A percentile compares a stretch with the other conserved stretches of the same genome.
Evolutionary conservation across 2,113 vertebrate genomes (phyloP).

Genomic region (Cepphus grylle): DNA sequence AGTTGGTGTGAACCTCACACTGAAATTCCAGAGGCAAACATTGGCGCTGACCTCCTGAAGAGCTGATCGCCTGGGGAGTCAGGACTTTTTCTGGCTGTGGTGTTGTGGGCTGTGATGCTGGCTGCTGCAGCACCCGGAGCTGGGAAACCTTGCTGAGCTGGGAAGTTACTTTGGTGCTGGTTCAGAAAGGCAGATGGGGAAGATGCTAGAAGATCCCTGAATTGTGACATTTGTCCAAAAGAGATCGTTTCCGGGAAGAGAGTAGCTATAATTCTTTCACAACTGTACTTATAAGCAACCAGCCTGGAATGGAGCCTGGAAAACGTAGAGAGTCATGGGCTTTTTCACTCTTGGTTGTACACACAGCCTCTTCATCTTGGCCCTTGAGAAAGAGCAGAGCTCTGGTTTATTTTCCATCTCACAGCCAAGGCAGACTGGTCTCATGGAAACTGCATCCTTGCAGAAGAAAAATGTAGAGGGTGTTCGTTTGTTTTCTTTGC

Average conservation of each 20-base stretch:
- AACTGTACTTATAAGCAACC: background rate
- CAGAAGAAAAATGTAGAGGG: background rate
- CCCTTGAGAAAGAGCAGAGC: background rate
- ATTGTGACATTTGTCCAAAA: background rate
- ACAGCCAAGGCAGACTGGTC: background rate
- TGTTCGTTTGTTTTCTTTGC: constrained; percentile 9
- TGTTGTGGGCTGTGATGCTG: background rate
- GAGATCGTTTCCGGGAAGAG: background rate
- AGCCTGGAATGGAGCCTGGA: background rate
- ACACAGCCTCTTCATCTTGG: background rate
- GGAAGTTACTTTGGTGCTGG: background rate
- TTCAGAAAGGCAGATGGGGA: background rate
- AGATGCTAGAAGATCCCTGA: background rate
- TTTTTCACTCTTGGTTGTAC: background rate
- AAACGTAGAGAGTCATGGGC: background rate
- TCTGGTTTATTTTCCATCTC: background rate
- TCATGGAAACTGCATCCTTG: background rate
- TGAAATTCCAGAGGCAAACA: background rate
- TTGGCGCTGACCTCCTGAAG: background rate
- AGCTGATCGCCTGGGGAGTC: background rate
- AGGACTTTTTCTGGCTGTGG: background rate
- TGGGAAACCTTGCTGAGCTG: background rate
- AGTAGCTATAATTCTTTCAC: background rate
- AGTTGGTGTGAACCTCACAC: background rate
- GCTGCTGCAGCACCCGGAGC: background rate